Conservation (phyloP, 2,113 vertebrate species). For the Salvelinus sp. region DNA sequence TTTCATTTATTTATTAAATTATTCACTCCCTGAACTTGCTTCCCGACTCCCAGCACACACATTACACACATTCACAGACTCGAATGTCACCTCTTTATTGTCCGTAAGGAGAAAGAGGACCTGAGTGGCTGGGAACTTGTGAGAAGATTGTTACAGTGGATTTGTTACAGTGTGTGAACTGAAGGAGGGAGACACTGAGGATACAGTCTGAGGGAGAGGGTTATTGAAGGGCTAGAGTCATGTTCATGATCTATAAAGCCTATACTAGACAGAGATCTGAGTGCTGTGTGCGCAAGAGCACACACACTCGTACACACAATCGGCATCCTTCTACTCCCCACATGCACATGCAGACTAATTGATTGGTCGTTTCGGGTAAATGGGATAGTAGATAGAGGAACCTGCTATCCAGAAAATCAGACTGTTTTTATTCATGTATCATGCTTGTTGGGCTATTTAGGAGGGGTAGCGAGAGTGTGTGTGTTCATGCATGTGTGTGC, state of each 20-base stretch:
- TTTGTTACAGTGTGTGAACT: neutral
- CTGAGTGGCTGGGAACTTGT: neutral
- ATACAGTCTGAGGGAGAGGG: too few species aligned
- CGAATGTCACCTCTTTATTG: slow-evolving; percentile 10
- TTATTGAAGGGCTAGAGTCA: too few species aligned
- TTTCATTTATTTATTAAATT: too few species aligned
- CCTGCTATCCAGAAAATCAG: neutral
- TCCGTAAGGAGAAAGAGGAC: neutral
- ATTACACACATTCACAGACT: neutral
- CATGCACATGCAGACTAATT: neutral
- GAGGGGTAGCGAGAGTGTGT: neutral
- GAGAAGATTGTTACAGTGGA: neutral
- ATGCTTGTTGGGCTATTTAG: neutral
- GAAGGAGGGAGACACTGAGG: too few species aligned
- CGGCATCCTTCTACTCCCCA: neutral
- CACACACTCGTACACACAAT: neutral
- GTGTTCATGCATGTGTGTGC: neutral
- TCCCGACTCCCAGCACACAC: too few species aligned
- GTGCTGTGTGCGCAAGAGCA: too few species aligned
- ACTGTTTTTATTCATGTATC: neutral
- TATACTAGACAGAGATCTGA: too few species aligned
- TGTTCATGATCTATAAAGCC: too few species aligned
- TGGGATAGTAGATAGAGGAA: neutral
- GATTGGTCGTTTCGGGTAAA: neutral
- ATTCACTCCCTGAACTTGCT: too few species aligned